A percentile compares a stretch with the other conserved stretches of the same genome.
These are phyloP conservation scores for Tragelaphus eurycerus DNA, from an alignment of 2,797 vertebrate genomes.

Conservation along the genomic window DNA sequence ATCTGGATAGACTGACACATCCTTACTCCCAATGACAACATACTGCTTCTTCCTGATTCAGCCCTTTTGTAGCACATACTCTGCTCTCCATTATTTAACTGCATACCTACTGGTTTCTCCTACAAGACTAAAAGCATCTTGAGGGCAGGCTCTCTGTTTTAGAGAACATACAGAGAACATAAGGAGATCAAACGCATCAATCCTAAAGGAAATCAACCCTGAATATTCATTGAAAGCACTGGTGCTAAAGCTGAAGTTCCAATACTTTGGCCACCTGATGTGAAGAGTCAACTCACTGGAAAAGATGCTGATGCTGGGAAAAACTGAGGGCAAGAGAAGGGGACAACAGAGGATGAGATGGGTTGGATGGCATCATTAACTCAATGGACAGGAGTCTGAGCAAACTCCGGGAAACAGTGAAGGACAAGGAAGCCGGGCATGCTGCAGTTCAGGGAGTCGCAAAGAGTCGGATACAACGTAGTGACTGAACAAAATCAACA, in stretches of 20 bases:
- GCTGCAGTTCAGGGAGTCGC: not conserved
- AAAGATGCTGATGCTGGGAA: not conserved
- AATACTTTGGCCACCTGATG: not conserved
- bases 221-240: not conserved
- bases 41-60: not conserved
- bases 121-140: not conserved
- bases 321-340: not conserved
- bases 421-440: not conserved
- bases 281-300: not conserved
- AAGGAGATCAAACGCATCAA: not conserved
- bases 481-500: not conserved
- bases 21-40: not conserved
- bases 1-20: not conserved
- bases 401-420: not conserved
- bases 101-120: not conserved
- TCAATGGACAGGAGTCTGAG: not conserved
- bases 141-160: not conserved
- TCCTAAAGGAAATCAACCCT: not conserved
- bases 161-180: not conserved
- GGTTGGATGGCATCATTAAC: not conserved
- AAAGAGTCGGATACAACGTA: not conserved
- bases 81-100: not conserved
- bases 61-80: not conserved
- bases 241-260: not conserved
- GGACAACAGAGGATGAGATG: not conserved